These are phyloP conservation scores for Siderastrea radians DNA, from an alignment of 92 coral and sea anemone species.

Conservation along the genomic window DNA sequence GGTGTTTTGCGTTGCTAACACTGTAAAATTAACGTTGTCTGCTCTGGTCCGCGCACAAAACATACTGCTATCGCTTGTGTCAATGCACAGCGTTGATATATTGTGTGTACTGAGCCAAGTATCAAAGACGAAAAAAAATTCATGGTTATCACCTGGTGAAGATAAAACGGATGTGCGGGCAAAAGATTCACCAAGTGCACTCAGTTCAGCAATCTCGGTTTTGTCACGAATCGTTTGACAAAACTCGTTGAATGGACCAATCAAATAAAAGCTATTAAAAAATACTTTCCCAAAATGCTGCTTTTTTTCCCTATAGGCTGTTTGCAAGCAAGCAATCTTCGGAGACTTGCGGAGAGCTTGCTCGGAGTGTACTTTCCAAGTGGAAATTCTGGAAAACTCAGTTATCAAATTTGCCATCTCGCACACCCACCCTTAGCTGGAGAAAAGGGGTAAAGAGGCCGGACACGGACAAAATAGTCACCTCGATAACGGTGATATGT, in stretches of 20 bases:
- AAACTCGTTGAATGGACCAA: no score
- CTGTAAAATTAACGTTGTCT: not conserved
- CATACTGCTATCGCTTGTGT: not conserved
- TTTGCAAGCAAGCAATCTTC: not conserved
- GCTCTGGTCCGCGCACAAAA: not conserved
- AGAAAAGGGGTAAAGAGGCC: not conserved
- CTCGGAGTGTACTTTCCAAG: not conserved
- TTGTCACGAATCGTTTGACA: no score
- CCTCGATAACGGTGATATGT: no score
- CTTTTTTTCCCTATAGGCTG: not conserved
- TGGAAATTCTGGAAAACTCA: not conserved
- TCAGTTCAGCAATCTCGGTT: no score
- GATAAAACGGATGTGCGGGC: no score
- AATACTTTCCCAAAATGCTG: no score
- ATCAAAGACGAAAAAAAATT: no score
- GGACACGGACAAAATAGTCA: not conserved
- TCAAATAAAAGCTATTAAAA: no score
- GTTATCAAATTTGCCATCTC: not conserved
- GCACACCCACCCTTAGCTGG: not conserved
- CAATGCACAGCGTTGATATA: not conserved
- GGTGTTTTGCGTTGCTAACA: not conserved
- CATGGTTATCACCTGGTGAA: no score
- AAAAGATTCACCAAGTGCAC: no score
- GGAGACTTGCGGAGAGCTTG: not conserved
- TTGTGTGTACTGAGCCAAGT: not conserved